Conservation (phyloP, 2,888 invertebrate species). For the Resseliella maxima region DNA sequence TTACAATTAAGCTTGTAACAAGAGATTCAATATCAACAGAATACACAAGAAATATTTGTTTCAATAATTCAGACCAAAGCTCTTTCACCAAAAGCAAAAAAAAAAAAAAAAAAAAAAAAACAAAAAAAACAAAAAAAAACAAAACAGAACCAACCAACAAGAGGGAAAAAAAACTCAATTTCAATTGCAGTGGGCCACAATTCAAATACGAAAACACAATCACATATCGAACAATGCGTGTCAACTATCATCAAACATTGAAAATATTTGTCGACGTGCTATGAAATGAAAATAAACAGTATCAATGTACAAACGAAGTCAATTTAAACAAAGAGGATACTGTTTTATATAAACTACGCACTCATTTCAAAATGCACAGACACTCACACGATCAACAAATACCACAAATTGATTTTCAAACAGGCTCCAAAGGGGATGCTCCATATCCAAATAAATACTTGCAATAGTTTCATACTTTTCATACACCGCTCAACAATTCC, state of each 20-base stretch:
- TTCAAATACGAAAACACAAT: background rate
- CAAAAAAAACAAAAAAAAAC: too few species aligned
- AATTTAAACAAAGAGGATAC: background rate
- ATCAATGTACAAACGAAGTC: slow-evolving; percentile 18
- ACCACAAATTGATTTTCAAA: slow-evolving; percentile 49
- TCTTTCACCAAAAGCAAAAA: background rate
- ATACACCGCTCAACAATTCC: background rate
- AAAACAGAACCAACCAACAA: too few species aligned
- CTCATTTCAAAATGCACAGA: background rate
- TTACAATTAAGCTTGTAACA: background rate
- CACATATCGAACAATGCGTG: background rate
- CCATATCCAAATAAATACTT: background rate
- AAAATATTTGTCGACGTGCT: slow-evolving; percentile 8
- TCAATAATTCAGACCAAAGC: background rate
- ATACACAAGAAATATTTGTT: background rate
- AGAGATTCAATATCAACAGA: background rate
- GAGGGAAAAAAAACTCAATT: background rate
- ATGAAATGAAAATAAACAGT: slow-evolving; percentile 7
- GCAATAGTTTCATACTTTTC: background rate
- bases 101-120: too few species aligned
- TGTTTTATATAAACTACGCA: background rate
- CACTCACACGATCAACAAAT: background rate
- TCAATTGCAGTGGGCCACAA: background rate
- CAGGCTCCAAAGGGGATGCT: background rate
- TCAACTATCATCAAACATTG: slow-evolving; percentile 8